A percentile compares a stretch with the other conserved stretches of the same genome.
These are phyloP conservation scores for Gasteruption jaculator DNA, from an alignment of 2,888 invertebrate genomes.

Conservation along the genomic window DNA sequence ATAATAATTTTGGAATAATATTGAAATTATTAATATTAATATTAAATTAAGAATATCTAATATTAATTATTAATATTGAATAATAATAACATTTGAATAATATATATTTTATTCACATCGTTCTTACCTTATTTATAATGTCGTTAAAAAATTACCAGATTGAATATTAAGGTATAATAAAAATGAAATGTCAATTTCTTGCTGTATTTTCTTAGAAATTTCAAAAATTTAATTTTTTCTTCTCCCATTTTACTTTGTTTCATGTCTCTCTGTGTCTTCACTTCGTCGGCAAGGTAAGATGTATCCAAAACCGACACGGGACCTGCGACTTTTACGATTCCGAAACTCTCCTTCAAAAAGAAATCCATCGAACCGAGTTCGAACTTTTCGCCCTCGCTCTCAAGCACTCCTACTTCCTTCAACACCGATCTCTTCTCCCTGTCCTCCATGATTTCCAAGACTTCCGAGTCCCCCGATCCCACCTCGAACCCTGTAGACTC, in stretches of 20 bases:
- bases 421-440: conserved; percentile 8
- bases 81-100: too few species aligned
- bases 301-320: conserved; percentile 28
- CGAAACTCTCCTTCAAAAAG: conserved; percentile 27
- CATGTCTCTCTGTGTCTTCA: conserved; percentile 36
- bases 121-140: too few species aligned
- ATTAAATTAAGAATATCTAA: too few species aligned
- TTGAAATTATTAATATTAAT: too few species aligned
- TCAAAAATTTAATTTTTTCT: conserved; percentile 15
- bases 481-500: conserved; percentile 4
- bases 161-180: too few species aligned
- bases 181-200: too few species aligned
- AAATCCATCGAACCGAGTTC: conserved; percentile 1
- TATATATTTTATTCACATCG: too few species aligned
- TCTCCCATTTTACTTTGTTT: conserved; percentile 28
- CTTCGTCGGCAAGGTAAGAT: conserved; percentile 49
- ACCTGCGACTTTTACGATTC: conserved; percentile 24
- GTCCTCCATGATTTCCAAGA: conserved; percentile 8
- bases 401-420: conserved; percentile 6
- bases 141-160: too few species aligned
- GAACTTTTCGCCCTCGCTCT: too few species aligned
- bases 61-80: too few species aligned
- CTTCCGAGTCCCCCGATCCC: conserved; percentile 1
- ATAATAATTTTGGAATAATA: too few species aligned
- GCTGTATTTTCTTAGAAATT: background rate